Base-by-base conservation (phyloP, 1,140 invertebrate species). In the Temnothorax nylanderi region DNA sequence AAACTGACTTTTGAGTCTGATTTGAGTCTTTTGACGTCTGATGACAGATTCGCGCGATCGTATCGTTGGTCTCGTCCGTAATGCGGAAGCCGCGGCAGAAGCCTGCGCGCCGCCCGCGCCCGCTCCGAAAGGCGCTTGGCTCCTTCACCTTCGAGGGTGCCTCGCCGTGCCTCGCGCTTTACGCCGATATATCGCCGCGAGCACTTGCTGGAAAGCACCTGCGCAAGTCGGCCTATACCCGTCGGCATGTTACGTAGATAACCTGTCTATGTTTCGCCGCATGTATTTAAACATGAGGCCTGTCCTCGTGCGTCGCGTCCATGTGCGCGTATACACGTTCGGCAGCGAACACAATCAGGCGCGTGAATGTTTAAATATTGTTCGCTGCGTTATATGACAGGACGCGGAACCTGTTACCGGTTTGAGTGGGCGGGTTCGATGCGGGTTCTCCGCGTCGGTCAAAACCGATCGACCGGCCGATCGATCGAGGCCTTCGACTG, bases 221-320 rank as follows among this genome's bases (percentile, higher is more conserved):
- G 91, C 90, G 54, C 84, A 81, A 71, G 88, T 91, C 92, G 90
- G 87, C 89, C 91, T 89, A 92, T 92, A 90, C 89, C 91, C 92
- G 81, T 77, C 88, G 90, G 92, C 92, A 74, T 86, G 58, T 92
- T 90, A 76, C 80, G 78, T 60, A 71, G 60, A 37, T 91, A 89
- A 74, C 56, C 90, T 92, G 72, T 76, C 81, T 89, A 87, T 88
- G 85, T 92, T 90, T 86, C 88, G 78, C 87, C 75, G 88, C 87
- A 87, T 93, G 88, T 91, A 93, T 93, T 93, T 93, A 92, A 91
- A 89, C 92, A 88, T 87, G 89, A 90, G 88, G 67, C 80, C 37
- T 86, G 86, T 88, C 56, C 37, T 75, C 54, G 69, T 77, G 56
- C 62, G 89, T 86, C 77, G 51, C 60, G 54, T 72, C 76, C 89